Base-by-base conservation (phyloP, 2,888 invertebrate genomes). In the Idaea dimidiata region DNA sequence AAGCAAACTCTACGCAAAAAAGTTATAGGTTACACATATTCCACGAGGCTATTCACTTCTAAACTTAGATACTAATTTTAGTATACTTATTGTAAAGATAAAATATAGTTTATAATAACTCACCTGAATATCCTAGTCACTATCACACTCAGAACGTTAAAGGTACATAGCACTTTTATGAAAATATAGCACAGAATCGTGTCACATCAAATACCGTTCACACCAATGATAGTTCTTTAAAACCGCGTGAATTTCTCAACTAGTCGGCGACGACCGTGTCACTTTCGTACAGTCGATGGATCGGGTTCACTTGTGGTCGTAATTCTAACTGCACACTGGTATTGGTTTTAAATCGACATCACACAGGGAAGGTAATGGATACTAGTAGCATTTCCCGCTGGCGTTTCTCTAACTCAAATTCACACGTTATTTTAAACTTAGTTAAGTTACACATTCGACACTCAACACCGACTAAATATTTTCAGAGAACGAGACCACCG, bases 261-360 rank as follows among this genome's bases (percentile, higher is more conserved):
- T 8, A 43, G 43, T 14, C 43, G 43, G 10, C 43, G 75, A 69
- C 63, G 58, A 66, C 74, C 83, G 88, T 87, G 84, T 88, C 89
- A 89, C 91, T 89, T 89, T 91, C 89, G 82, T 83, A 81, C 78
- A 76, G 86, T 87, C 83, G 81, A 77, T 79, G 78, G 82, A 89
- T 89, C 88, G 84, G 80, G 87, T 89, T 86, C 87, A 87, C 87
- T 88, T 91, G 91, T 86, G 91, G 91, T 91, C 83, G 89, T 89
- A 89, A 90, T 79, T 86, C 85, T 82, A 89, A 81, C 87, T 85
- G 82, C 81, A 82, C 88, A 88, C 88, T 87, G 76, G 80, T 82
- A 80, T 82, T 81, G 77, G 80, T 81, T 33, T 81, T 80, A 82
- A 85, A 86, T 80, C 81, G 82, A 83, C 84, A 87, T 87, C 83